Evolutionary conservation across 2,797 vertebrate species (phyloP).

Genomic region (Protosalanx chinensis): DNA sequence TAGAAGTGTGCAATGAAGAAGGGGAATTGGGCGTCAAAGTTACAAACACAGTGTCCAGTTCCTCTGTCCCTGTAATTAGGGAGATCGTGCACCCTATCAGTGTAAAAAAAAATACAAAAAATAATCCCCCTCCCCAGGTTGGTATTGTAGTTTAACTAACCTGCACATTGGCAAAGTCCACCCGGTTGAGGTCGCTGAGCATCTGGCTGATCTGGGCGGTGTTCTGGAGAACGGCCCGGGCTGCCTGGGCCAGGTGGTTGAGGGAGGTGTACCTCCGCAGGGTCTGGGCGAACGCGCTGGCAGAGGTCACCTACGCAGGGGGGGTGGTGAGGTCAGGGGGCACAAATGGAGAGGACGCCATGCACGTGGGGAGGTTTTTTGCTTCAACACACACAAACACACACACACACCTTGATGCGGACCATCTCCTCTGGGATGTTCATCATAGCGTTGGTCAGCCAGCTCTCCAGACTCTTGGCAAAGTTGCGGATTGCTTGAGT

Average conservation of each 20-base stretch:
- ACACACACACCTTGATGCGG: constrained; percentile 80
- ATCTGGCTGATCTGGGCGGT: constrained; percentile 95
- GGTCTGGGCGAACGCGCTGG: constrained; percentile 91
- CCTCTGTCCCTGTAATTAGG: background rate
- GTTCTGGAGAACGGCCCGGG: constrained; percentile 91
- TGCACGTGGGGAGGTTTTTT: background rate
- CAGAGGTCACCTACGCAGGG: constrained; percentile 81
- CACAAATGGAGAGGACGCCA: background rate
- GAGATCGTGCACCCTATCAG: too few relatives aligned
- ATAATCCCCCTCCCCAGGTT: too few relatives aligned
- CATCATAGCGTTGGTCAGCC: constrained; percentile 94
- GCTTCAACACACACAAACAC: background rate
- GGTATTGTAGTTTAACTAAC: constrained; percentile 54
- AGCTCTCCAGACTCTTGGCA: constrained; percentile 94
- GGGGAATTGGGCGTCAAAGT: too few relatives aligned
- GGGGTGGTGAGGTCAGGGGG: background rate
- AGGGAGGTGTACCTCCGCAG: constrained; percentile 93
- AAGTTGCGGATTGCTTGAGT: constrained; percentile 96
- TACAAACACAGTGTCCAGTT: background rate
- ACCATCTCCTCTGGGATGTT: constrained; percentile 96
- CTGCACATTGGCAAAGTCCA: constrained; percentile 95
- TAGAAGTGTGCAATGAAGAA: constrained; percentile 37
- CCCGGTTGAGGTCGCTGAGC: constrained; percentile 93
- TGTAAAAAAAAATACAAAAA: too few relatives aligned
- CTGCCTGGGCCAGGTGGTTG: constrained; percentile 92